phyloP scores from a whole-genome alignment of 2,888 invertebrate genomes.

The Epicampocera succincta region DNA sequence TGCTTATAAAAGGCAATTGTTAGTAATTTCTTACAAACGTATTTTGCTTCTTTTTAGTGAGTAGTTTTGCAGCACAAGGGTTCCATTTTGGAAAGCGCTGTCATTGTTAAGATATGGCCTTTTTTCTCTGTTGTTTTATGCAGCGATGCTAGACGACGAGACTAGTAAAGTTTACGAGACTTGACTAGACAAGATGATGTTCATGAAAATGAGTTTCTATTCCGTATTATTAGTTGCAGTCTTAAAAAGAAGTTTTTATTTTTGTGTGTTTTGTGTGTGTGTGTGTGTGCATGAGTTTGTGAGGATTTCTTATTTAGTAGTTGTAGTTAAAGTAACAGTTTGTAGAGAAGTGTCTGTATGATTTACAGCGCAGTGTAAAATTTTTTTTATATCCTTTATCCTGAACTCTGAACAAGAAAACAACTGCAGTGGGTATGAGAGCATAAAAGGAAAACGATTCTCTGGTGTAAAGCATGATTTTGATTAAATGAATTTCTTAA shows the following conservation, averaged over 20 bases:
- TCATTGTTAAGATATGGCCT: not conserved
- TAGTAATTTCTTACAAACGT: no score
- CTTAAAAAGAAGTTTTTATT: conserved; percentile 18
- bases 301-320: conserved; percentile 24
- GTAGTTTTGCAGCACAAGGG: not conserved
- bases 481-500: conserved; percentile 66
- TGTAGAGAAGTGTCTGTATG: conserved; percentile 44
- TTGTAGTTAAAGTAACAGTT: conserved; percentile 22
- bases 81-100: not conserved
- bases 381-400: conserved; percentile 36
- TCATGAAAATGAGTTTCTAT: conserved; percentile 70
- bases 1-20: no score
- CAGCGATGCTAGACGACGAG: conserved; percentile 58
- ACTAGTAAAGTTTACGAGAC: conserved; percentile 67
- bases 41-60: not conserved
- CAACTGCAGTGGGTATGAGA: conserved; percentile 20
- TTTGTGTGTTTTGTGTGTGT: no score
- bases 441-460: conserved; percentile 38
- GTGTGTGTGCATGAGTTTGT: conserved; percentile 25
- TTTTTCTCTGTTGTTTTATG: conserved; percentile 20
- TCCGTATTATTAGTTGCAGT: conserved; percentile 58
- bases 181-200: conserved; percentile 68
- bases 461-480: conserved; percentile 66
- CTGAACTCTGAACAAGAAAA: conserved; percentile 7
- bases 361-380: conserved; percentile 52